Percentiles rank a stretch among this genome's conserved stretches.
Evolutionary conservation across 2,797 vertebrate species (phyloP).

Genomic region (Acanthis flammea): DNA sequence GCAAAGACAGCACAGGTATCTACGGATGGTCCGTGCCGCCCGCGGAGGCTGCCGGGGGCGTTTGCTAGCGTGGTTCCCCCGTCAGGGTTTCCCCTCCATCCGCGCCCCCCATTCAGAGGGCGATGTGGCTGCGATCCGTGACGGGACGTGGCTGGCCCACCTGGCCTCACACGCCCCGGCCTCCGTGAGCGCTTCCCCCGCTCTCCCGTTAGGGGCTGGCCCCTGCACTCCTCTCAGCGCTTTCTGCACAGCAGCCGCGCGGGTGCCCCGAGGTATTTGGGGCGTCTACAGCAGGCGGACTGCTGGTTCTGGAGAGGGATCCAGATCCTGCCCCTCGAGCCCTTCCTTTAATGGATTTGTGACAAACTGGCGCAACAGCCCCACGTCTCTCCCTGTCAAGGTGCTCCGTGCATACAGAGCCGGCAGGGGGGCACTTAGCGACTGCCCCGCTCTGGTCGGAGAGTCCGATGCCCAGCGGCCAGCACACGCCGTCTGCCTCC

Average conservation of each 20-base stretch:
- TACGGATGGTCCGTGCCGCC: background rate
- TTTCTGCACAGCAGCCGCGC: background rate
- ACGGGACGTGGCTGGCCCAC: background rate
- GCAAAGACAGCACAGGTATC: background rate
- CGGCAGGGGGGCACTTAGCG: constrained; percentile 36
- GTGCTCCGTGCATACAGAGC: constrained; percentile 44
- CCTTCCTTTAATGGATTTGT: constrained; percentile 65
- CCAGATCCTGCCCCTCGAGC: background rate
- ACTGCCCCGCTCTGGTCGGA: constrained; percentile 31
- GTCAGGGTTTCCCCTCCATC: background rate
- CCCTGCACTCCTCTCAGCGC: accelerated
- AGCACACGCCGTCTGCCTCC: constrained; percentile 60
- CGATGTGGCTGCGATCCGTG: background rate
- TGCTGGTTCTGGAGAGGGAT: background rate
- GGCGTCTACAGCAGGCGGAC: background rate
- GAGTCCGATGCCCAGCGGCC: constrained; percentile 60
- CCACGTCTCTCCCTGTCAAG: constrained; percentile 49
- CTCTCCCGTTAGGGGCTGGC: background rate
- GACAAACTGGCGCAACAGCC: constrained; percentile 30
- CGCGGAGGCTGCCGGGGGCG: background rate
- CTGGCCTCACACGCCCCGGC: background rate
- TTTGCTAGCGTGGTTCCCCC: background rate
- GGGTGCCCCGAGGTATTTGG: background rate
- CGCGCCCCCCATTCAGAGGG: background rate
- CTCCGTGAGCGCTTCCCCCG: background rate